A percentile compares a stretch with the other conserved stretches of the same genome.
phyloP scores from a whole-genome alignment of 1,140 invertebrate species.

The Zaprionus ghesquierei region DNA sequence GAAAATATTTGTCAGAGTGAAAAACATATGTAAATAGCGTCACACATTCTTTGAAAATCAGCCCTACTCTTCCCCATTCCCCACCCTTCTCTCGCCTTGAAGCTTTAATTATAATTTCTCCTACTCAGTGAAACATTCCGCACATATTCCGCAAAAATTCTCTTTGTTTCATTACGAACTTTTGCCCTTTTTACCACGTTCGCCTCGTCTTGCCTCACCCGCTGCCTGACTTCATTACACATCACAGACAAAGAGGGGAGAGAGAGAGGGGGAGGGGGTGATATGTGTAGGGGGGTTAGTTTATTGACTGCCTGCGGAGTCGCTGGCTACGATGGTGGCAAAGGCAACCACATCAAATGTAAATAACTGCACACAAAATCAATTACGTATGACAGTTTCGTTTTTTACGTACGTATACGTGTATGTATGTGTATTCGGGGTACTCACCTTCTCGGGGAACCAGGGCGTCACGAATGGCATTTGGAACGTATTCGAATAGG shows the following conservation, averaged over 20 bases:
- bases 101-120: constrained; percentile 33
- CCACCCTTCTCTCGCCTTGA: background rate
- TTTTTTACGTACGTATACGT: background rate
- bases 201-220: constrained; percentile 11
- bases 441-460: constrained; percentile 94
- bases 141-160: constrained; percentile 37
- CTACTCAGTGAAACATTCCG: constrained; percentile 29
- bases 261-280: background rate
- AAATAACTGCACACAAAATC: constrained; percentile 59
- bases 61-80: background rate
- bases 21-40: background rate
- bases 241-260: constrained; percentile 33
- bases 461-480: constrained; percentile 97
- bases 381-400: constrained; percentile 68
- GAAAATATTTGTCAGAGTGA: constrained; percentile 14
- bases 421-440: too few relatives aligned
- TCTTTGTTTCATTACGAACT: constrained; percentile 50
- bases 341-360: constrained; percentile 43
- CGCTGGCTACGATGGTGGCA: background rate
- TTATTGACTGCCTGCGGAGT: constrained; percentile 37
- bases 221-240: constrained; percentile 62
- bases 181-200: constrained; percentile 49
- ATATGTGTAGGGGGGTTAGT: constrained; percentile 25
- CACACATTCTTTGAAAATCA: constrained; percentile 13
- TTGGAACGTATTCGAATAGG: constrained; percentile 97